Conservation (phyloP, 2,113 vertebrate species). For the Bolborhynchus lineola region DNA sequence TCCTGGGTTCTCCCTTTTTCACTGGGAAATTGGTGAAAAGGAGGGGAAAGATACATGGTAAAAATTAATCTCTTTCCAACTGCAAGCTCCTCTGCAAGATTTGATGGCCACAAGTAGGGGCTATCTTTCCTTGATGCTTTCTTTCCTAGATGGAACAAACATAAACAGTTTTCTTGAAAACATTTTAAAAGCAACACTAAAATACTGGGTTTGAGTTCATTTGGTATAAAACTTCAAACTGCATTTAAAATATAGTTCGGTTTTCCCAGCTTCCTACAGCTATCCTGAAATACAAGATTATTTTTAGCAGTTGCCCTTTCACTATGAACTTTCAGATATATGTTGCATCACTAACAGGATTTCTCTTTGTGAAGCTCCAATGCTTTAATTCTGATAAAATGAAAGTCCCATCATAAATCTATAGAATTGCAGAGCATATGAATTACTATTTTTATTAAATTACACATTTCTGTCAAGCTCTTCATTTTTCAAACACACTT, state of each 20-base stretch:
- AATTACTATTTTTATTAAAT: conserved; percentile 1
- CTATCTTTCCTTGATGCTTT: neutral
- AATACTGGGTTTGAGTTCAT: neutral
- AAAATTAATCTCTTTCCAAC: neutral
- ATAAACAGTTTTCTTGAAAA: neutral
- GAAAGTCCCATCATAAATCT: neutral
- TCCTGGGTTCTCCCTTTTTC: neutral
- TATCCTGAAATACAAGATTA: neutral
- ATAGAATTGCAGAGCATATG: neutral
- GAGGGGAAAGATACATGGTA: neutral
- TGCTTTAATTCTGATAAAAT: neutral
- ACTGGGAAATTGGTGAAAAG: neutral
- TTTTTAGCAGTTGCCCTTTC: neutral
- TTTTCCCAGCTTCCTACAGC: neutral
- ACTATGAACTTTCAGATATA: neutral
- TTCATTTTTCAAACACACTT: conserved; percentile 16
- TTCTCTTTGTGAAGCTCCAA: neutral
- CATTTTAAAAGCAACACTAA: neutral
- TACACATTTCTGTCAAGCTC: conserved; percentile 14
- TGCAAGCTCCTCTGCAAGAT: neutral
- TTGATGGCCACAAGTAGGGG: fast-evolving
- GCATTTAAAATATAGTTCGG: neutral
- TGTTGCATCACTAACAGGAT: neutral
- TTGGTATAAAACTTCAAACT: neutral
- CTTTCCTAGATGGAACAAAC: neutral